Evolutionary conservation across 1,140 invertebrate genomes (phyloP), one percentile per base, ranked within the genome.

Genomic region (Heliconius himera): DNA sequence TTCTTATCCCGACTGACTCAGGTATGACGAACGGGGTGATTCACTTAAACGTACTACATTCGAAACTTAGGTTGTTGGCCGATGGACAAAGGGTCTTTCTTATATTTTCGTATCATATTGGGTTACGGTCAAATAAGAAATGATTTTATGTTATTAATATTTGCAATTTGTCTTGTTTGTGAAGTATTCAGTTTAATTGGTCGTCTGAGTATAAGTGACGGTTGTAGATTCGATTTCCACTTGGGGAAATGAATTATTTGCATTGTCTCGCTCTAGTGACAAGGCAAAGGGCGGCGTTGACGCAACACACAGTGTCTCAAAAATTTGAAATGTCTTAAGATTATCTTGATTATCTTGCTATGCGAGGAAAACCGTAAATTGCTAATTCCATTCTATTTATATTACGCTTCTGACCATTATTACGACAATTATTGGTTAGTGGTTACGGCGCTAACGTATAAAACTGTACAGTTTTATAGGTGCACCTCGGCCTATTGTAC

Each of bases 21-120:
- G 76, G 60, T 74, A 81, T 74, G 79, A 77, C 79, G 54, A 54
- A 74, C 71, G 9, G n/a, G 8, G 56, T 81, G 79, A 81, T 46
- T 81, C 79, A 81, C 26, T 38, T 75, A 18, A 60, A 73, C 60
- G 56, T 81, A 76, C 71, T 77, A 72, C 75, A 66, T 80, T 80
- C 33, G 46, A 49, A 72, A 80, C 20, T 54, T 49, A 20, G 66
- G 73, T 76, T 54, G 56, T 38, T 73, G 51, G 33, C 73, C 33
- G 46, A 22, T 80, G 78, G 78, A 79, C 73, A 79, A 73, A 75
- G 78, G 56, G 26, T 46, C 36, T 66, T 79, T 60, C 36, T 66
- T 79, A 71, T 11, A 20, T 74, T 78, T 74, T 46, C 16, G 20
- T 8, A 36, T 66, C 20, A 78, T 66, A 60, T 78, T 71, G 49